phyloP scores from a whole-genome alignment of 2,113 vertebrate genomes.

The Rhizomys pruinosus region DNA sequence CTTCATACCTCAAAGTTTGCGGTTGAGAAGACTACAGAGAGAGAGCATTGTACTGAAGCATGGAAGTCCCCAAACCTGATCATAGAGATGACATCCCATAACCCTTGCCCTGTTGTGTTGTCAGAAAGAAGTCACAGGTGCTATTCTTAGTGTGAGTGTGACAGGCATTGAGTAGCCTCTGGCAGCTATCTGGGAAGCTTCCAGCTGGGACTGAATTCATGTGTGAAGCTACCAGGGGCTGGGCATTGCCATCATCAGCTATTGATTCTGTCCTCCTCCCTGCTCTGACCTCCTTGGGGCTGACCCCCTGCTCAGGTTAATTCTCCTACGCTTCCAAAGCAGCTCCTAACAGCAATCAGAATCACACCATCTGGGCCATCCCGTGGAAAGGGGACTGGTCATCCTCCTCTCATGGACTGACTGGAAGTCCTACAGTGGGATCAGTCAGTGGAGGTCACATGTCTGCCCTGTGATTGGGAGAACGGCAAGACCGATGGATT shows the following conservation, averaged over 20 bases:
- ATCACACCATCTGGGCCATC: background rate
- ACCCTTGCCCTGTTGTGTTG: background rate
- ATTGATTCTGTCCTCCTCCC: background rate
- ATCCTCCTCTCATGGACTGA: background rate
- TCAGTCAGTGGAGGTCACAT: background rate
- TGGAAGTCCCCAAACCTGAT: background rate
- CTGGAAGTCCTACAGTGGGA: background rate
- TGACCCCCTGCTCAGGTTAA: background rate
- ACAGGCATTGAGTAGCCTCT: fast-evolving
- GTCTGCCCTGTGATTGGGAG: background rate
- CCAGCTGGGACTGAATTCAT: background rate
- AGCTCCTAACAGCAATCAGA: fast-evolving
- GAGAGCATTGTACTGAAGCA: background rate
- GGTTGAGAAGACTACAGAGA: background rate
- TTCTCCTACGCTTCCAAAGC: background rate
- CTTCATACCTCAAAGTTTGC: background rate
- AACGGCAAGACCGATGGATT: background rate
- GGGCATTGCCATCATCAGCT: background rate
- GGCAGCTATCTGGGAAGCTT: background rate
- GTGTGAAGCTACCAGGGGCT: background rate
- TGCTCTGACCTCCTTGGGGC: background rate
- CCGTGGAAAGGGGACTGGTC: background rate
- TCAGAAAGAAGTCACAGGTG: background rate
- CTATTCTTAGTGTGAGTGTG: background rate
- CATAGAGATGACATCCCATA: background rate